phyloP scores from a whole-genome alignment of 2,888 invertebrate genomes.

The Hirtodrosophila trivittata region DNA sequence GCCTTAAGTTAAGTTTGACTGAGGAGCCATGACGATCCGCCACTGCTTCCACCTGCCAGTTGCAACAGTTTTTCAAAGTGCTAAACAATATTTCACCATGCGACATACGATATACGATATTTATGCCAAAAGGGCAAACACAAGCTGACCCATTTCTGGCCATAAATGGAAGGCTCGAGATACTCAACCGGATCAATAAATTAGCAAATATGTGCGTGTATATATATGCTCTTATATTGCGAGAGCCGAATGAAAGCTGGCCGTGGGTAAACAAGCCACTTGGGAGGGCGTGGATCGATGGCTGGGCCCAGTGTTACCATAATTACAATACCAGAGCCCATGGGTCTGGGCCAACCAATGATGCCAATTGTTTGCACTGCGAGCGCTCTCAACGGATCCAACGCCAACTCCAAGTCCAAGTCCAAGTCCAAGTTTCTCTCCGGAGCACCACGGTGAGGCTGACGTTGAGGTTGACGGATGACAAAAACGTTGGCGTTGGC shows the following conservation, averaged over 20 bases:
- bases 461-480: slow-evolving; percentile 59
- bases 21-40: too few species aligned
- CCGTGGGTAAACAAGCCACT: slow-evolving; percentile 11
- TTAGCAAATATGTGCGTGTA: slow-evolving; percentile 64
- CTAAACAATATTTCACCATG: slow-evolving; percentile 65
- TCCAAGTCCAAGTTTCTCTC: slow-evolving; percentile 66
- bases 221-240: slow-evolving; percentile 40
- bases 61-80: slow-evolving; percentile 46
- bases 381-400: slow-evolving; percentile 46
- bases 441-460: slow-evolving; percentile 10
- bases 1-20: too few species aligned
- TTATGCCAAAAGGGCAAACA: slow-evolving; percentile 48
- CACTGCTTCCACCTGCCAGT: neutral
- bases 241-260: slow-evolving; percentile 68
- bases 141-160: slow-evolving; percentile 63
- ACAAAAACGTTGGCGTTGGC: slow-evolving; percentile 19
- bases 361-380: slow-evolving; percentile 72
- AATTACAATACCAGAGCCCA: slow-evolving; percentile 49
- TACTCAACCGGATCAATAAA: slow-evolving; percentile 76
- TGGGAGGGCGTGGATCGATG: slow-evolving; percentile 60
- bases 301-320: slow-evolving; percentile 21
- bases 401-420: slow-evolving; percentile 61
- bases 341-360: slow-evolving; percentile 56
- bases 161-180: slow-evolving; percentile 48
- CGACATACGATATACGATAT: too few species aligned